These are phyloP conservation scores for Dascyllus trimaculatus DNA, from an alignment of 2,113 vertebrate species.

Conservation along the genomic window DNA sequence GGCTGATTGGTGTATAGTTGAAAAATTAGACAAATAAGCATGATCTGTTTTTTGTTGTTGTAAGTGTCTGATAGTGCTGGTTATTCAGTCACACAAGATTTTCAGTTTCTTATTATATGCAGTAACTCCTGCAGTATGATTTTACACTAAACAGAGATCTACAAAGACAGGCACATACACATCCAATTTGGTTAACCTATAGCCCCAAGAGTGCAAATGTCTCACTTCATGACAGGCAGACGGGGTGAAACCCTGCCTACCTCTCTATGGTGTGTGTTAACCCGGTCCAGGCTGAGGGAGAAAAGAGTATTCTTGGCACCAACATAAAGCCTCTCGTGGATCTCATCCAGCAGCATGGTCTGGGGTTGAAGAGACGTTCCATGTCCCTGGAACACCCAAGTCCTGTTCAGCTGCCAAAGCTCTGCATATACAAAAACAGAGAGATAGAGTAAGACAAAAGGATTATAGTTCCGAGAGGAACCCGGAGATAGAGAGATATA, in stretches of 20 bases:
- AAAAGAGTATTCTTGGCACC: constrained; percentile 94
- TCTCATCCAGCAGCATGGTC: constrained; percentile 93
- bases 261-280: constrained; percentile 90
- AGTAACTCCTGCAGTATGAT: neutral
- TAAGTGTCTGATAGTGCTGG: too few relatives aligned
- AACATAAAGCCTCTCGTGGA: constrained; percentile 92
- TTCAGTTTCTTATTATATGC: neutral
- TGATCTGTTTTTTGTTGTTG: too few relatives aligned
- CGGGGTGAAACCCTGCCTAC: constrained; percentile 72
- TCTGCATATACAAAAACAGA: constrained; percentile 84
- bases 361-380: constrained; percentile 89
- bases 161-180: neutral
- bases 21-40: neutral
- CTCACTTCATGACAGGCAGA: constrained; percentile 8
- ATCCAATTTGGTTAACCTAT: constrained; percentile 22
- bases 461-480: constrained; percentile 13
- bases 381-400: constrained; percentile 90
- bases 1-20: too few relatives aligned
- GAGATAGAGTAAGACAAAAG: neutral
- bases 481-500: neutral
- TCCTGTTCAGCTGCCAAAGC: constrained; percentile 95
- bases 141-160: neutral
- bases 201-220: constrained; percentile 12
- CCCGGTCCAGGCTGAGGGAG: constrained; percentile 92
- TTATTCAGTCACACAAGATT: too few relatives aligned